These are phyloP conservation scores for Anoplopoma fimbria DNA, from an alignment of 2,113 vertebrate genomes.

Conservation along the genomic window DNA sequence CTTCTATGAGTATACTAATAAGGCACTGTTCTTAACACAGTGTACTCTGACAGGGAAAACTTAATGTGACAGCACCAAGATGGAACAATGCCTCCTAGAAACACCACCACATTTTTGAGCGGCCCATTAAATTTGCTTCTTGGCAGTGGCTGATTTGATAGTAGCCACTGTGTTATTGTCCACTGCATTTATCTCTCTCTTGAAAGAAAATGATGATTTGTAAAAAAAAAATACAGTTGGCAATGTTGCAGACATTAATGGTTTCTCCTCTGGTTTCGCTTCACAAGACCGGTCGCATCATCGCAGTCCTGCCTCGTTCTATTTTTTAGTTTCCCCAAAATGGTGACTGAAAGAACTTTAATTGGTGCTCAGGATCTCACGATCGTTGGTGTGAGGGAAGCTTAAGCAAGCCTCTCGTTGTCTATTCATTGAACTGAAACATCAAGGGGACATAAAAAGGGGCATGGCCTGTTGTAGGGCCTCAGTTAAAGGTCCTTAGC, in stretches of 20 bases:
- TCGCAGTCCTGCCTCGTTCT: constrained; percentile 3
- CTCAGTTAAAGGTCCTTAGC: constrained; percentile 60
- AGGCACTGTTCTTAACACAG: not conserved
- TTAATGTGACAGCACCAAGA: constrained; percentile 7
- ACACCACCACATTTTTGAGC: constrained; percentile 19
- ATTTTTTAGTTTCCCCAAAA: constrained; percentile 27
- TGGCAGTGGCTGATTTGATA: constrained; percentile 9
- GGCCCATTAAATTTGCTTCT: constrained; percentile 20
- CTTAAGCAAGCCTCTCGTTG: constrained; percentile 39
- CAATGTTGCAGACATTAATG: constrained; percentile 1
- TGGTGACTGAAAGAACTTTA: constrained; percentile 37
- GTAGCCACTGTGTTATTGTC: not conserved
- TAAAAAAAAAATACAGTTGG: not conserved
- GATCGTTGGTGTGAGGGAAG: constrained; percentile 17
- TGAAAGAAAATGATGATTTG: constrained; percentile 20
- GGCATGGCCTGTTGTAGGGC: constrained; percentile 58
- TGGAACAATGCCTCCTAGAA: constrained; percentile 11
- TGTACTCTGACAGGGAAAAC: not conserved
- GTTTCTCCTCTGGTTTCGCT: constrained; percentile 40
- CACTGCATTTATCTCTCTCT: not conserved
- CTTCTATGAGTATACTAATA: not conserved
- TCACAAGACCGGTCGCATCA: constrained; percentile 17
- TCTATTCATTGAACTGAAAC: constrained; percentile 59
- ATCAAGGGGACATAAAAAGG: constrained; percentile 49
- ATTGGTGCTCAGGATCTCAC: constrained; percentile 37